A percentile compares a stretch with the other conserved stretches of the same genome.
phyloP scores from a whole-genome alignment of 2,797 vertebrate species.

The Poecilia picta region DNA sequence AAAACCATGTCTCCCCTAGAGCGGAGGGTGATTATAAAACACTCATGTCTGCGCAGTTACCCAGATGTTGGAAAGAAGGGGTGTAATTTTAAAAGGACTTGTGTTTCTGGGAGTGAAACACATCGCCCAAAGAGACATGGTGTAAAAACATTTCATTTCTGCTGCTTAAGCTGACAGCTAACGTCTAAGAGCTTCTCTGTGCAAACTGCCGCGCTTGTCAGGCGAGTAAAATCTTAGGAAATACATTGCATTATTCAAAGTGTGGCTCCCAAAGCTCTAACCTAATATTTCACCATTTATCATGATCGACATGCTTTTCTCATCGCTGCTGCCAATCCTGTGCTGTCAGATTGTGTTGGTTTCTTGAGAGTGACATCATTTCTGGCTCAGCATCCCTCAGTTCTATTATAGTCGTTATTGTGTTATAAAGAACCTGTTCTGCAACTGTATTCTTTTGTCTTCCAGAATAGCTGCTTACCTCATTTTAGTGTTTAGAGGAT shows the following conservation, averaged over 20 bases:
- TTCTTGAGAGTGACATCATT: constrained; percentile 67
- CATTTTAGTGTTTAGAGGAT: constrained; percentile 42
- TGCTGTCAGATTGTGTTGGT: constrained; percentile 58
- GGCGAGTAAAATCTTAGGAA: constrained; percentile 31
- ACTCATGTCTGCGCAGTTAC: constrained; percentile 67
- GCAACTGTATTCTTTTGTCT: constrained; percentile 36
- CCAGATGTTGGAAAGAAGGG: constrained; percentile 66
- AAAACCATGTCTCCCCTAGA: constrained; percentile 53
- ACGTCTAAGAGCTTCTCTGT: background rate
- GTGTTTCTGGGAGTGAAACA: constrained; percentile 28
- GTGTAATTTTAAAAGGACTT: constrained; percentile 54
- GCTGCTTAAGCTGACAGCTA: constrained; percentile 3
- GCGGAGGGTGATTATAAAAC: constrained; percentile 72
- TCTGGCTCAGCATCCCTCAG: constrained; percentile 37
- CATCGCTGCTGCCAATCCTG: constrained; percentile 52
- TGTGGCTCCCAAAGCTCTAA: constrained; percentile 41
- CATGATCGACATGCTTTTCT: constrained; percentile 64
- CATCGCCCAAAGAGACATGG: constrained; percentile 14
- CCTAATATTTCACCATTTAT: constrained; percentile 62
- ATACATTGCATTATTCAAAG: constrained; percentile 47
- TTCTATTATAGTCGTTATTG: constrained; percentile 46
- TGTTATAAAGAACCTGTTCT: constrained; percentile 54
- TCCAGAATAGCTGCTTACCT: constrained; percentile 36
- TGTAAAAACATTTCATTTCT: constrained; percentile 22
- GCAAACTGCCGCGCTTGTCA: constrained; percentile 21